Evolutionary conservation across 2,797 vertebrate genomes (phyloP).

Genomic region (Mormyrops boulengeri): DNA sequence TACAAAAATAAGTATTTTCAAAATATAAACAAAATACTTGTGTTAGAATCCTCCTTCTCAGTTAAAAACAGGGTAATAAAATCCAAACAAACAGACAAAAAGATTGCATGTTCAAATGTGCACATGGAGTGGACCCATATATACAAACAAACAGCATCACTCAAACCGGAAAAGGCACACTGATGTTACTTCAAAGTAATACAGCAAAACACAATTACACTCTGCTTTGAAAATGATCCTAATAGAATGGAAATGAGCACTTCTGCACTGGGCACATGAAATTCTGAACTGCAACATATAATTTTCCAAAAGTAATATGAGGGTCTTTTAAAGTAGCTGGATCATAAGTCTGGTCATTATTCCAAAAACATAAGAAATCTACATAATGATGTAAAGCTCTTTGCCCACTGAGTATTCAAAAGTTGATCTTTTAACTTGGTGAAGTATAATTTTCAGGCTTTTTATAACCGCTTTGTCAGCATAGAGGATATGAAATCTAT

Average conservation of each 20-base stretch:
- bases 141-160: neutral
- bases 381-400: neutral
- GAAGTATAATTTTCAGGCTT: neutral
- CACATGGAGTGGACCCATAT: conserved; percentile 11
- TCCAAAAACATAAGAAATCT: neutral
- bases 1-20: conserved; percentile 7
- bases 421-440: neutral
- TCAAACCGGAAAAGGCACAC: neutral
- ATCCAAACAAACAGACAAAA: neutral
- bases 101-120: neutral
- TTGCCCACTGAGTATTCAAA: neutral
- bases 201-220: neutral
- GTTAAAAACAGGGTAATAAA: neutral
- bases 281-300: neutral
- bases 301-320: neutral
- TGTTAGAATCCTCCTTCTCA: neutral
- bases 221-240: neutral
- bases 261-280: neutral
- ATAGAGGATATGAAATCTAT: neutral
- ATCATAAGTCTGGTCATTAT: neutral
- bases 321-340: neutral
- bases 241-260: neutral
- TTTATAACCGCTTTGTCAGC: neutral
- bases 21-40: neutral
- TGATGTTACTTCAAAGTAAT: neutral